phyloP scores from a whole-genome alignment of 2,113 vertebrate genomes.

The Prietella phreatophila region DNA sequence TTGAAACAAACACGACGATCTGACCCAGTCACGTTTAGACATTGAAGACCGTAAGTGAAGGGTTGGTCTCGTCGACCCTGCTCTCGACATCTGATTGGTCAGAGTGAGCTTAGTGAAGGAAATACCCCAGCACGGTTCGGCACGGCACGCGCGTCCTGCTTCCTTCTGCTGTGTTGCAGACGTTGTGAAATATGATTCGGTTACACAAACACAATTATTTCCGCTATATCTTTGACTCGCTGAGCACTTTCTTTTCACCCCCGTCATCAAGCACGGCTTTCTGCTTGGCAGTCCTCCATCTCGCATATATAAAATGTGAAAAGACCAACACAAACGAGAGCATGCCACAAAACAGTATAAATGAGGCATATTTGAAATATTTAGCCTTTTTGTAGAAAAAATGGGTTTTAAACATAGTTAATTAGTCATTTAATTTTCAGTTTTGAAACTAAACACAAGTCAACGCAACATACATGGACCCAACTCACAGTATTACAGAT shows the following conservation, averaged over 20 bases:
- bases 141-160: neutral
- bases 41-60: neutral
- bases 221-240: neutral
- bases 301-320: neutral
- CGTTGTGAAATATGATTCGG: constrained; percentile 31
- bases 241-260: too few species aligned
- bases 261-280: neutral
- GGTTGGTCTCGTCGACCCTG: constrained; percentile 36
- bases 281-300: neutral
- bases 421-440: too few species aligned
- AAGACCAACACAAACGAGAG: too few species aligned
- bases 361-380: too few species aligned
- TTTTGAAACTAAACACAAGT: too few species aligned
- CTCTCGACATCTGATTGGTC: constrained; percentile 48
- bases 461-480: too few species aligned
- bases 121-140: constrained; percentile 12
- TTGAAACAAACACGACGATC: neutral
- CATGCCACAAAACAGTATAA: too few species aligned
- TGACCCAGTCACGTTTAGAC: neutral
- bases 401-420: too few species aligned
- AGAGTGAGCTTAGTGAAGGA: constrained; percentile 18
- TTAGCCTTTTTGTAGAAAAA: too few species aligned
- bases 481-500: too few species aligned
- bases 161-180: neutral
- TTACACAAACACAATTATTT: neutral